Base-by-base conservation (phyloP, 2,888 invertebrate genomes). In the Nipponacmea schrenckii region DNA sequence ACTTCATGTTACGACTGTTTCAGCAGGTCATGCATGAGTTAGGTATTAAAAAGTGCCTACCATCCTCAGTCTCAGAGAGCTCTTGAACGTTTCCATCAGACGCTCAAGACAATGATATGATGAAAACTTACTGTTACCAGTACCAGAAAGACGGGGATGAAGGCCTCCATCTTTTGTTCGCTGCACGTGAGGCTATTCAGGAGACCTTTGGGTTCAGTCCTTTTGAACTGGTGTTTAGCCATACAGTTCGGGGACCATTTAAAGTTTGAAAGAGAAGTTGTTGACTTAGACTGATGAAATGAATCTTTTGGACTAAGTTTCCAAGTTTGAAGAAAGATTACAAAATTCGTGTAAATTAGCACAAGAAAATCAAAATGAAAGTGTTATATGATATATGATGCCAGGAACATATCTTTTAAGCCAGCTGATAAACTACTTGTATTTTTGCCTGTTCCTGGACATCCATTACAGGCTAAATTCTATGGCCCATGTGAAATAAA, bases 191-290 rank as follows among this genome's bases (percentile, higher is more conserved):
- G 26, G 27, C 74, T 12, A 65, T 73, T 12, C 71, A 77, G 62
- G 79, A 80, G 68, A 75, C 79, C 1, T 62, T 79, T 17, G 73
- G 76, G 5, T 77, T 80, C 63, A 76, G 74, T 66, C 77, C 79
- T 0, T 78, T 80, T 74, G 76, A 79, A 64, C 56, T 77, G 4
- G 72, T 76, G 12, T 77, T 75, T 72, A 77, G 79, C 3, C 78
- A 79, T 68, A 64, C 72, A 10, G 74, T 76, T n/a, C n/a, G n/a
- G n/a, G n/a, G n/a, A n/a, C n/a, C n/a, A n/a, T n/a, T n/a, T n/a
- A n/a, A n/a, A n/a, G n/a, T n/a, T n/a, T n/a, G n/a, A n/a, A n/a
- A n/a, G n/a, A n/a, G n/a, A n/a, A n/a, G n/a, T n/a, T n/a, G n/a
- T n/a, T n/a, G n/a, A n/a, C n/a, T n/a, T n/a, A n/a, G n/a, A n/a